Evolutionary conservation across 2,797 vertebrate species (phyloP).

Genomic region (Carcharodon carcharias): DNA sequence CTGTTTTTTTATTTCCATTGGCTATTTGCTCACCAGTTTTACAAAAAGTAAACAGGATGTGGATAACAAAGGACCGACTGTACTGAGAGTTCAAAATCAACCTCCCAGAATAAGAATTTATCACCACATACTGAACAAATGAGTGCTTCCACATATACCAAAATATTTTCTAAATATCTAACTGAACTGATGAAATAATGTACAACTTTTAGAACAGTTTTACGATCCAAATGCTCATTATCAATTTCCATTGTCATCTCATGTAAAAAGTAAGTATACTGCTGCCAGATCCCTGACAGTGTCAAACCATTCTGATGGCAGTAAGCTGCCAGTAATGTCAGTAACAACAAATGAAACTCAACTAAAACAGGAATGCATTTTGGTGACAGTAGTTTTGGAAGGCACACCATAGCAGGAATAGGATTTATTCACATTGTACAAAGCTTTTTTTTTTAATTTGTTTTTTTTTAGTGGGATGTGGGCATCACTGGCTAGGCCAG

Average conservation of each 20-base stretch:
- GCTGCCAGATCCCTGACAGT: not conserved
- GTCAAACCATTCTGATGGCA: not conserved
- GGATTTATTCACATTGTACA: not conserved
- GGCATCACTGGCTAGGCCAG: too few relatives aligned
- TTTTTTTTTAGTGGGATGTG: too few relatives aligned
- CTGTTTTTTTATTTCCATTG: not conserved
- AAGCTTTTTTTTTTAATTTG: too few relatives aligned
- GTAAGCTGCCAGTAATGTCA: not conserved
- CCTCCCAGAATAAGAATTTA: not conserved
- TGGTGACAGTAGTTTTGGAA: not conserved
- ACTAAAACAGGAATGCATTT: not conserved
- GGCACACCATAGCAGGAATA: not conserved
- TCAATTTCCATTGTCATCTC: not conserved
- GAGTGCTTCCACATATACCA: not conserved
- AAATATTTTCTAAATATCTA: not conserved
- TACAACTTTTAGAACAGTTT: not conserved
- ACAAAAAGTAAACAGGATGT: conserved; percentile 15
- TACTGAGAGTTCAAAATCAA: not conserved
- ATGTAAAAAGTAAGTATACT: not conserved
- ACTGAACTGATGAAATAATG: not conserved
- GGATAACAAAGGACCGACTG: not conserved
- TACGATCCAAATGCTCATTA: not conserved
- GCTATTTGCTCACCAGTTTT: not conserved
- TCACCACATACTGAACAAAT: not conserved
- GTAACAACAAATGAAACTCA: not conserved